Evolutionary conservation across 2,888 invertebrate genomes (phyloP), one percentile per base, ranked within the genome.

Genomic region (Lithophane leautieri): DNA sequence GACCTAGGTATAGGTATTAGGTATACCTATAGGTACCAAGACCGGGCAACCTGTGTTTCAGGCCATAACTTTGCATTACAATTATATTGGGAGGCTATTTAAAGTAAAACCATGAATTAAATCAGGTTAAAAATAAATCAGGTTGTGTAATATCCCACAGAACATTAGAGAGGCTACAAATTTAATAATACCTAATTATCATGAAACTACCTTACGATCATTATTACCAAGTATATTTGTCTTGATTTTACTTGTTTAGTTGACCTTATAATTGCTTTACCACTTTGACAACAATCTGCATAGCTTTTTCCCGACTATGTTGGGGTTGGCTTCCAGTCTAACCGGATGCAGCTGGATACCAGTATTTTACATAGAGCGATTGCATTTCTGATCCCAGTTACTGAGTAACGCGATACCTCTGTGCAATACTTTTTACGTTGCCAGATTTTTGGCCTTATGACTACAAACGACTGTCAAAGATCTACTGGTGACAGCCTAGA

Each of bases 111-210:
- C 40, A 40, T 40, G 40, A 8, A 40, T 34, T 34, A 34, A 34
- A 4, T 40, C 40, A 40, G 40, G 9, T 4, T 40, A 7, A 40
- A 40, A 40, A 40, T 40, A 47, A 44, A 6, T 22, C 25, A 69
- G 6, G 0, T 19, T 14, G 9, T 42, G 16, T 11, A 28, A 61
- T 42, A 72, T 19, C 6, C 3, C 19, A 2, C 16, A 28, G 0
- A 19, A 68, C n/a, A 40, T 22, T 19, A 58, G 3, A n/a, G 4
- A n/a, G 8, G 16, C 25, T 63, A 47, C 52, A 54, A 68, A 69
- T 78, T 60, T n/a, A 65, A 71, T 78, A 42, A 67, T 78, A n/a
- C n/a, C n/a, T n/a, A 42, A 12, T 56, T 56, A 56, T 44, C 52
- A 69, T 34, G 9, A 65, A 60, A 56, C 25, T 16, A 69, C 58